These are phyloP conservation scores for Odontesthes bonariensis DNA, from an alignment of 2,113 vertebrate genomes.

Conservation along the genomic window DNA sequence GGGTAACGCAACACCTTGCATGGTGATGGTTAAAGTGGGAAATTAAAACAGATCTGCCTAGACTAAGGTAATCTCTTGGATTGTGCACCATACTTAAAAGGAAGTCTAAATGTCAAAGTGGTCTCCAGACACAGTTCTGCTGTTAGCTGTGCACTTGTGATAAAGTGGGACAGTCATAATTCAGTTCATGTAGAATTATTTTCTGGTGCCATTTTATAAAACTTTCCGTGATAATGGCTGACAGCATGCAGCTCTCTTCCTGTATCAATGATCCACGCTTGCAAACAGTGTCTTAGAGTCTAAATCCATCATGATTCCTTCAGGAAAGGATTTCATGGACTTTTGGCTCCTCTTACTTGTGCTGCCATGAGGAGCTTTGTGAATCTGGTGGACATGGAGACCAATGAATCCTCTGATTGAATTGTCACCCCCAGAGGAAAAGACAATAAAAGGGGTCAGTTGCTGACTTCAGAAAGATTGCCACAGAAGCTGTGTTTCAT, in stretches of 20 bases:
- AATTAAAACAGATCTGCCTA: not conserved
- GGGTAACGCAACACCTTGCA: not conserved
- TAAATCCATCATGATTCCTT: slow-evolving; percentile 64
- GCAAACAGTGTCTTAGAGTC: slow-evolving; percentile 47
- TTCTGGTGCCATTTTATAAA: slow-evolving; percentile 26
- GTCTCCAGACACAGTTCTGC: slow-evolving; percentile 25
- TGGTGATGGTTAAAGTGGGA: slow-evolving; percentile 7
- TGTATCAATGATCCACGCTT: slow-evolving; percentile 25
- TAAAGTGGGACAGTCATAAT: slow-evolving; percentile 30
- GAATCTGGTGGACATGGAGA: slow-evolving; percentile 51
- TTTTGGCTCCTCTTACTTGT: slow-evolving; percentile 55
- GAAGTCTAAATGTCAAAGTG: slow-evolving; percentile 43
- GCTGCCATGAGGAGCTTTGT: slow-evolving; percentile 67
- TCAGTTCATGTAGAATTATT: slow-evolving; percentile 33
- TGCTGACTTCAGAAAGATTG: slow-evolving; percentile 63
- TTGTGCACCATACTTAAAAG: slow-evolving; percentile 28
- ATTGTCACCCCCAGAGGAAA: slow-evolving; percentile 69
- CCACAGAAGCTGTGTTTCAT: slow-evolving; percentile 45
- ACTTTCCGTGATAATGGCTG: slow-evolving; percentile 26
- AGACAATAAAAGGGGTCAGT: slow-evolving; percentile 70
- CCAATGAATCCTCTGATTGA: slow-evolving; percentile 74
- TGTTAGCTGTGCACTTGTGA: slow-evolving; percentile 32
- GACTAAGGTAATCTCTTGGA: slow-evolving; percentile 12
- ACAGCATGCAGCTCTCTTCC: slow-evolving; percentile 1
- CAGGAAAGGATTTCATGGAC: slow-evolving; percentile 71